Evolutionary conservation across 2,888 invertebrate species (phyloP).

Genomic region (Chironomus tentans): DNA sequence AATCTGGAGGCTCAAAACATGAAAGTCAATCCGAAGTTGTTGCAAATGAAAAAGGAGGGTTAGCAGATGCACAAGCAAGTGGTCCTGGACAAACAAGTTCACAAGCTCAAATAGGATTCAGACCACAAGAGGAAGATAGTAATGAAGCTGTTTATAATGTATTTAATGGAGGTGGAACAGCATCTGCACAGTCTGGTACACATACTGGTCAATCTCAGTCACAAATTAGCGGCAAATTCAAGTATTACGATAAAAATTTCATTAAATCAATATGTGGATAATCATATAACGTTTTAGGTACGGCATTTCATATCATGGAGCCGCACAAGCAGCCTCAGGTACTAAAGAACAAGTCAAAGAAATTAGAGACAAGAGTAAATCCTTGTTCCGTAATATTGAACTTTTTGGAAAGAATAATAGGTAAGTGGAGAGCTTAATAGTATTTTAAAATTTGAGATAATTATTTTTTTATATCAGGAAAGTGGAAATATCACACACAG

Average conservation of each 20-base stretch:
- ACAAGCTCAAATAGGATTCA: slow-evolving; percentile 81
- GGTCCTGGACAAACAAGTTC: slow-evolving; percentile 78
- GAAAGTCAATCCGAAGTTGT: slow-evolving; percentile 48
- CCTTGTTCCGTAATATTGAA: slow-evolving; percentile 56
- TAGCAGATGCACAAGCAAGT: slow-evolving; percentile 77
- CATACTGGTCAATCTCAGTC: slow-evolving; percentile 71
- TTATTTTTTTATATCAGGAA: background rate
- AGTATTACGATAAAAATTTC: slow-evolving; percentile 31
- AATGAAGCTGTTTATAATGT: slow-evolving; percentile 46
- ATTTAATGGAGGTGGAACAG: slow-evolving; percentile 66
- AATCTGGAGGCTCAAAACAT: slow-evolving; percentile 64
- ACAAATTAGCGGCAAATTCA: slow-evolving; percentile 70
- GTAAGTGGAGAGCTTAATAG: slow-evolving; percentile 30
- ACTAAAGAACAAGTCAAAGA: slow-evolving; percentile 47
- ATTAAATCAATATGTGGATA: too few species aligned
- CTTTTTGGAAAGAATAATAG: slow-evolving; percentile 37
- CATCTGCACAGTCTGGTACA: slow-evolving; percentile 68
- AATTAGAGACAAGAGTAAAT: slow-evolving; percentile 59
- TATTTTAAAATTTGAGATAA: background rate
- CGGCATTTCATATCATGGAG: slow-evolving; percentile 67
- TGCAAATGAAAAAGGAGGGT: slow-evolving; percentile 70
- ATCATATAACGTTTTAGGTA: slow-evolving; percentile 43
- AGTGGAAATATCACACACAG: slow-evolving; percentile 6
- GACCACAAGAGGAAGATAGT: slow-evolving; percentile 52
- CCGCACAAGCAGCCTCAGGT: slow-evolving; percentile 74